Base-by-base conservation (phyloP, 2,113 vertebrate species). In the human (Homo sapiens) region DNA sequence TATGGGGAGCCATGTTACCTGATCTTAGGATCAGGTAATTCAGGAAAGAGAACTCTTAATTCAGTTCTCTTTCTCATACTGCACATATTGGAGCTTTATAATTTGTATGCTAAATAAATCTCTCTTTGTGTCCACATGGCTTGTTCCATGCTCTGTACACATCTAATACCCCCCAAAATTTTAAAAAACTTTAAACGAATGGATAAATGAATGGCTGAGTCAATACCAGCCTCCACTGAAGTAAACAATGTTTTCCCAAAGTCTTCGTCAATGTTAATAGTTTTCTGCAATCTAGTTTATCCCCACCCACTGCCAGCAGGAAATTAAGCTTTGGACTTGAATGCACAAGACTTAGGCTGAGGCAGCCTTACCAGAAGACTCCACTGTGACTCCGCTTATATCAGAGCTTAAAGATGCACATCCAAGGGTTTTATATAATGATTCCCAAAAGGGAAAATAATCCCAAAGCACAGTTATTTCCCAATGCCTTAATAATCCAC, bases 401-500 rank as follows among this genome's bases (percentile, higher is more conserved):
- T 79, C 30, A 94, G 68, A 87, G 32, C 1, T 73, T 70, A 92
- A 50, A 12, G 38, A 87, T 64, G 5, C 13, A 89, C 4, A 55
- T n/a, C 20, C 23, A 55, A 92, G 90, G 17, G 1, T 27, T 85
- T 82, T 81, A 30, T 76, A 30, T 23, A 12, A 86, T 45, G 14
- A 90, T 87, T 95, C 50, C 30, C 70, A 40, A 45, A 95, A 57
- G 52, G 72, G 72, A 89, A 92, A 27, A 96, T 43, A 5, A n/a
- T 84, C 38, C 43, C 55, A 92, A 93, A 84, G 68, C 55, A 90
- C 5, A 64, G 20, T 94, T 95, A 17, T 90, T 81, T 96, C 48
- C 64, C 90, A 73, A 32, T 73, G 22, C 25, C 66, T 82, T 83
- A 64, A 88, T 91, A 75, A 95, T 68, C 91, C 90, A 96, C 30